Conservation (phyloP, 2,113 vertebrate genomes). For the Stegostoma tigrinum region DNA sequence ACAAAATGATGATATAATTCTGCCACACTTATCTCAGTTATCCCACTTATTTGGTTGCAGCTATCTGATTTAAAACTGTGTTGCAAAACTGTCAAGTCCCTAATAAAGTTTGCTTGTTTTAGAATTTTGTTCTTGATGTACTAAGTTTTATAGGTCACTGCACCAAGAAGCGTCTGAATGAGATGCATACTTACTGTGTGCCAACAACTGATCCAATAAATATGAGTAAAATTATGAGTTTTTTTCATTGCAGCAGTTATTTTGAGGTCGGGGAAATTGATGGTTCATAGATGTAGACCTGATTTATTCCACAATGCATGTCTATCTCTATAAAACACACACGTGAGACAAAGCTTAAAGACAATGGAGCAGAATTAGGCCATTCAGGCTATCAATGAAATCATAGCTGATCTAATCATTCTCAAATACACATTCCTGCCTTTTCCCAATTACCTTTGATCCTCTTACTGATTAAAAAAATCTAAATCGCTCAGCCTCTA, state of each 20-base stretch:
- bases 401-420: too few relatives aligned
- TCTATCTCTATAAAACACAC: background rate
- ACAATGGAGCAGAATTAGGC: too few relatives aligned
- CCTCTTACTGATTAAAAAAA: too few relatives aligned
- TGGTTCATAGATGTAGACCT: background rate
- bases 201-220: background rate
- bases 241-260: background rate
- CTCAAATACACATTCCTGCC: too few relatives aligned
- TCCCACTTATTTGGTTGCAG: background rate
- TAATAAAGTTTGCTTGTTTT: background rate
- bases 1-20: background rate
- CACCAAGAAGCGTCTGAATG: background rate
- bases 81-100: background rate
- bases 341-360: background rate
- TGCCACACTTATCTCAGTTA: background rate
- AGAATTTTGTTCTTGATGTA: background rate
- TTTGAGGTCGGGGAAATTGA: background rate
- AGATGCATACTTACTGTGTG: background rate
- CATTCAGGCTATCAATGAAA: too few relatives aligned
- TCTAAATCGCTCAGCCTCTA: too few relatives aligned
- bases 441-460: too few relatives aligned
- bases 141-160: too few relatives aligned
- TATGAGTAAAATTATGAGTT: background rate
- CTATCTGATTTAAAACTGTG: constrained; percentile 12
- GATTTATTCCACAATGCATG: background rate